Evolutionary conservation across 2,888 invertebrate species (phyloP).

Genomic region (Drosophila cyrtoloma): DNA sequence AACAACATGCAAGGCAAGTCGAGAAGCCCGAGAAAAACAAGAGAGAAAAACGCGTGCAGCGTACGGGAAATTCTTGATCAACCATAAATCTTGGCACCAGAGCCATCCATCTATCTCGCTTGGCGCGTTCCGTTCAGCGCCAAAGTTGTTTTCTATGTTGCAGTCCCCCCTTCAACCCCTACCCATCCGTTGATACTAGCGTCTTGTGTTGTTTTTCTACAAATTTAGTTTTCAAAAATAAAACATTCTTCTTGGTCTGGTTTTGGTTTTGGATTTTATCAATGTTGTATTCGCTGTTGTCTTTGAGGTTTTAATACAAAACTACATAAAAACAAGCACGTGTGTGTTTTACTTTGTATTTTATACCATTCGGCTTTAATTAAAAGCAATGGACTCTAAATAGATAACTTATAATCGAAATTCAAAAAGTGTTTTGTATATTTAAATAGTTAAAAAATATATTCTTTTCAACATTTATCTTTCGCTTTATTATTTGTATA

Average conservation of each 20-base stretch:
- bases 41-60: slow-evolving; percentile 61
- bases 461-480: not conserved
- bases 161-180: not conserved
- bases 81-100: slow-evolving; percentile 81
- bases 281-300: slow-evolving; percentile 9
- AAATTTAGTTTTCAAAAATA: slow-evolving; percentile 69
- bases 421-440: not conserved
- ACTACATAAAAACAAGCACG: slow-evolving; percentile 34
- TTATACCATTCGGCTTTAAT: slow-evolving; percentile 30
- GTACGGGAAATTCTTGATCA: slow-evolving; percentile 83
- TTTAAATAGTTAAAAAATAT: not conserved
- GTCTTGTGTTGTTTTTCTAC: slow-evolving; percentile 52
- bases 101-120: slow-evolving; percentile 82
- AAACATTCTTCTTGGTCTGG: slow-evolving; percentile 61
- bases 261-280: slow-evolving; percentile 28
- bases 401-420: not conserved
- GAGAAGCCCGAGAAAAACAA: slow-evolving; percentile 20
- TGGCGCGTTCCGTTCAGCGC: slow-evolving; percentile 76
- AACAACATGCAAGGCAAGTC: slow-evolving; percentile 33
- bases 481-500: not conserved
- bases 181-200: not conserved
- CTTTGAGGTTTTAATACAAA: slow-evolving; percentile 19
- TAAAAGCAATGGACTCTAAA: slow-evolving; percentile 10
- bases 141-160: slow-evolving; percentile 75
- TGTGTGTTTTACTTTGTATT: slow-evolving; percentile 34